phyloP scores from a whole-genome alignment of 2,797 vertebrate genomes.

The Chiroxiphia lanceolata region DNA sequence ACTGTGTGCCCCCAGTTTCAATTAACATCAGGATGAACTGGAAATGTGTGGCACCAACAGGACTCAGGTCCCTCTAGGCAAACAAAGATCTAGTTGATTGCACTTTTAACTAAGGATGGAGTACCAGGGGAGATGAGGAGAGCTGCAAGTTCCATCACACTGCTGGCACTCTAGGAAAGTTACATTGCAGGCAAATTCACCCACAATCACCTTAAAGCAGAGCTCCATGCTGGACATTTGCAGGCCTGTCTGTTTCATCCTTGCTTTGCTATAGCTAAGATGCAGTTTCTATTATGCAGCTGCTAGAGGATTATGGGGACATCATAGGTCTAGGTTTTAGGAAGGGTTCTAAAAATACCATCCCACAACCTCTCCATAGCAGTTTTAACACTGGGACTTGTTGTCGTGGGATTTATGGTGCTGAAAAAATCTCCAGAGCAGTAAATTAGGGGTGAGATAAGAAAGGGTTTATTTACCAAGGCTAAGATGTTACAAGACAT shows the following conservation, averaged over 20 bases:
- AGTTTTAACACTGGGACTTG: conserved; percentile 5
- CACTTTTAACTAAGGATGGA: neutral
- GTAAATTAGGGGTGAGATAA: too few species aligned
- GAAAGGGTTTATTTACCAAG: too few species aligned
- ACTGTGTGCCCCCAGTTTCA: neutral
- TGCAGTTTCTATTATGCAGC: neutral
- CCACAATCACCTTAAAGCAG: neutral
- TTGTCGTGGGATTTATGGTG: too few species aligned
- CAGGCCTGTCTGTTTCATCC: neutral
- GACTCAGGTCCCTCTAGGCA: neutral
- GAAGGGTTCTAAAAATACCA: neutral
- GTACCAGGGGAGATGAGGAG: neutral
- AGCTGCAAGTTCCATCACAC: neutral
- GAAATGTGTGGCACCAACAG: neutral
- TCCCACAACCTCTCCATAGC: neutral
- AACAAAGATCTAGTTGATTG: neutral
- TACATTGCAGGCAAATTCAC: neutral
- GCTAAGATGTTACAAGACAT: too few species aligned
- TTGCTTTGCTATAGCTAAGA: neutral
- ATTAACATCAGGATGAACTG: accelerated
- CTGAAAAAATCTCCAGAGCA: too few species aligned
- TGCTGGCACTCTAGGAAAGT: neutral
- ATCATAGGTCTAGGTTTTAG: neutral
- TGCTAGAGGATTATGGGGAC: neutral
- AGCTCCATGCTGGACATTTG: neutral